Conservation (phyloP, 1,140 invertebrate species). For the Bombus pascuorum region DNA sequence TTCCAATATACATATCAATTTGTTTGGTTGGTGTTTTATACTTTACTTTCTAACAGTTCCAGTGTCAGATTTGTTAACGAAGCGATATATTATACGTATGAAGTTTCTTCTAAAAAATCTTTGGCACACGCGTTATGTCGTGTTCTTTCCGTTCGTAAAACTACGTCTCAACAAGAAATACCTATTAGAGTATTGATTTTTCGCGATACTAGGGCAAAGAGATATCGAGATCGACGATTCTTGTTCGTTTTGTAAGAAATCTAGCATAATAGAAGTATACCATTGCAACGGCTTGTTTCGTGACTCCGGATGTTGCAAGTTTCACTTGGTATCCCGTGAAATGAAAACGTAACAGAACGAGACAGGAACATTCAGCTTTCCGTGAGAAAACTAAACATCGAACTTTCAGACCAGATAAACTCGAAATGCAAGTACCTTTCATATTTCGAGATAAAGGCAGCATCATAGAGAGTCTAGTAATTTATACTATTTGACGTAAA, state of each 20-base stretch:
- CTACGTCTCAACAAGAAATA: not conserved
- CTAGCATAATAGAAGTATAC: not conserved
- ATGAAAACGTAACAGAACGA: not conserved
- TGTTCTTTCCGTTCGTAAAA: too few relatives aligned
- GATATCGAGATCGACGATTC: not conserved
- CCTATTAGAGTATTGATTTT: not conserved
- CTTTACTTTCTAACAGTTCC: too few relatives aligned
- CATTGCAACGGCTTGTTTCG: not conserved
- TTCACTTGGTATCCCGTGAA: not conserved
- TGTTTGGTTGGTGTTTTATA: too few relatives aligned
- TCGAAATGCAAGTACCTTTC: not conserved
- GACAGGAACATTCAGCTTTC: not conserved
- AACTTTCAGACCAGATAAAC: not conserved
- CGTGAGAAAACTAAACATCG: constrained; percentile 3
- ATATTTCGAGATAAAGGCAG: not conserved
- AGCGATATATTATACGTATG: too few relatives aligned
- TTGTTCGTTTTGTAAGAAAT: not conserved
- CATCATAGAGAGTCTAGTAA: not conserved
- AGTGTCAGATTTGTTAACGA: too few relatives aligned
- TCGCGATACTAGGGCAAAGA: not conserved
- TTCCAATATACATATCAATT: too few relatives aligned
- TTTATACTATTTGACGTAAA: not conserved
- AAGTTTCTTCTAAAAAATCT: too few relatives aligned
- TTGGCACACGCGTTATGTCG: too few relatives aligned
- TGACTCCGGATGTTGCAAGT: not conserved